Conservation (phyloP, 2,797 vertebrate species). For the Periparus ater region DNA sequence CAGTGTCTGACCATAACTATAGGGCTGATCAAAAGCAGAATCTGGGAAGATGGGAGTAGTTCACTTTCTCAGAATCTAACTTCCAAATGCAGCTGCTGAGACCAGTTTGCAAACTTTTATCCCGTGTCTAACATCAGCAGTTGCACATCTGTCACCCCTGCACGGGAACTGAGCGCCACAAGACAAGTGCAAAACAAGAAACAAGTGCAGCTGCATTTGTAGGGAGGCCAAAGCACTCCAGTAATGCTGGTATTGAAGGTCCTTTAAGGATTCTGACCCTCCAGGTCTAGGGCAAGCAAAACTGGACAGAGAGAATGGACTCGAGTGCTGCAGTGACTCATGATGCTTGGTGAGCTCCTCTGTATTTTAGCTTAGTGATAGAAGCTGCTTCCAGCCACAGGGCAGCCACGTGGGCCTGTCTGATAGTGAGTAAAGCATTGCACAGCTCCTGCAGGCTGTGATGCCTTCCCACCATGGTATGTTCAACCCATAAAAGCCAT, state of each 20-base stretch:
- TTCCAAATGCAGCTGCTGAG: neutral
- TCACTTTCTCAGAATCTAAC: neutral
- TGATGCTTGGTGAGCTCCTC: neutral
- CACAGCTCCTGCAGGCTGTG: neutral
- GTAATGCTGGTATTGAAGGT: neutral
- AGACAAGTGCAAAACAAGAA: neutral
- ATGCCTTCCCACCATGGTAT: neutral
- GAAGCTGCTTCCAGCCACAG: neutral
- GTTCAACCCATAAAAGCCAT: neutral
- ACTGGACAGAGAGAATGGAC: neutral
- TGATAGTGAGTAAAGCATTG: slow-evolving; percentile 7
- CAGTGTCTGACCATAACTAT: neutral
- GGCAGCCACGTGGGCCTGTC: neutral
- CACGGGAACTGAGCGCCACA: neutral
- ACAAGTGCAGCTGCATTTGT: neutral
- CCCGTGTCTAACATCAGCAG: neutral
- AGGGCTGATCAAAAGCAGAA: neutral
- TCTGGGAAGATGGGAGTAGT: neutral
- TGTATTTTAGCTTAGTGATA: neutral
- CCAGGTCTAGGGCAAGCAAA: neutral
- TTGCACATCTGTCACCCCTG: neutral
- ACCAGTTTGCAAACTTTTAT: neutral
- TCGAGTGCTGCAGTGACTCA: slow-evolving; percentile 1
- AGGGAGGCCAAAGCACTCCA: neutral
- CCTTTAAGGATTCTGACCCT: neutral